Conservation (phyloP, 2,797 vertebrate genomes). For the Sebastes oblongus region DNA sequence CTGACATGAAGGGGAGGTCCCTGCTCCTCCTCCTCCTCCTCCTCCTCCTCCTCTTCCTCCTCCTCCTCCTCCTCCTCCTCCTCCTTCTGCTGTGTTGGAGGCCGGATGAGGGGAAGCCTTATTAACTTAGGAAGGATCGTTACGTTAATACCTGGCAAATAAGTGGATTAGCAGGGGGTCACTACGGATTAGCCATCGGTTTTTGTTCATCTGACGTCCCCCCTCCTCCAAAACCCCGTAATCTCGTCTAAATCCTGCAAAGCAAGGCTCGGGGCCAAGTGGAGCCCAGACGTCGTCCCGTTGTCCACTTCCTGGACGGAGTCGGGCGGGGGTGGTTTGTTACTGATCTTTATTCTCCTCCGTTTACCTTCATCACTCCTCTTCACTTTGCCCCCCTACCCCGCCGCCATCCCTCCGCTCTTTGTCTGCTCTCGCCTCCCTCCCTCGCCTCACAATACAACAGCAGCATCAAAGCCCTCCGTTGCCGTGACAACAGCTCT, state of each 20-base stretch:
- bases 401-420: background rate
- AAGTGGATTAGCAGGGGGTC: slow-evolving; percentile 78
- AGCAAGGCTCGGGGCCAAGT: slow-evolving; percentile 48
- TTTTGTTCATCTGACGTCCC: slow-evolving; percentile 66
- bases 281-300: slow-evolving; percentile 29
- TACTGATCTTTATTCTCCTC: background rate
- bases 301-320: slow-evolving; percentile 16
- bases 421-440: slow-evolving; percentile 14
- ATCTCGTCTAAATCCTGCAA: slow-evolving; percentile 69
- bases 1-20: background rate
- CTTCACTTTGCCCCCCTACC: background rate
- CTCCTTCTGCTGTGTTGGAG: background rate
- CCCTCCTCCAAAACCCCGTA: slow-evolving; percentile 34
- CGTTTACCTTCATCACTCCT: background rate
- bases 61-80: background rate
- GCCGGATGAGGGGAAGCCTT: slow-evolving; percentile 30
- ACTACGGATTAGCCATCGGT: slow-evolving; percentile 69
- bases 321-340: background rate
- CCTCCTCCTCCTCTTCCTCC: slow-evolving; percentile 15
- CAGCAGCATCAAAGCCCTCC: slow-evolving; percentile 37
- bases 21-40: slow-evolving; percentile 33
- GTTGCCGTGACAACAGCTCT: slow-evolving; percentile 46
- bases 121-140: slow-evolving; percentile 70
- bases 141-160: slow-evolving; percentile 75
- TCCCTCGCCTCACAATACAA: slow-evolving; percentile 14